phyloP scores from a whole-genome alignment of 2,888 invertebrate species.

The Ariolimax columbianus region DNA sequence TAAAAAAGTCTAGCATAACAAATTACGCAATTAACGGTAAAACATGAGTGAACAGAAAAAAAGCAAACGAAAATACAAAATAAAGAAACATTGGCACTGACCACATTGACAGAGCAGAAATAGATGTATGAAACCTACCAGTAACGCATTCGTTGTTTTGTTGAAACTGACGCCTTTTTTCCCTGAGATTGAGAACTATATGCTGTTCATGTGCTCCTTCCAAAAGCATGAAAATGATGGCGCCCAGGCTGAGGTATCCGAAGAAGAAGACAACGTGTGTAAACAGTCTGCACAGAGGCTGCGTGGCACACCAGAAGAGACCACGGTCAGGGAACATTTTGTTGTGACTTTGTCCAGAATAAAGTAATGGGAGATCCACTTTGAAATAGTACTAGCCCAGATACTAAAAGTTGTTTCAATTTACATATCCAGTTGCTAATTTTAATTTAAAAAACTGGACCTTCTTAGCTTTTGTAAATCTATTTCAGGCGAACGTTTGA shows the following conservation, averaged over 20 bases:
- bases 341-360: background rate
- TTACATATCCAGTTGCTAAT: background rate
- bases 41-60: background rate
- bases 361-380: background rate
- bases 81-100: background rate
- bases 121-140: conserved; percentile 14
- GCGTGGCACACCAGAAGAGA: conserved; percentile 17
- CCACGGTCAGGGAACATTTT: background rate
- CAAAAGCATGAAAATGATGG: conserved; percentile 84
- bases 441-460: background rate
- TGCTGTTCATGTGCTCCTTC: conserved; percentile 83
- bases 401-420: background rate
- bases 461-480: background rate
- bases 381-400: background rate
- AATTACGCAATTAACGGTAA: too few relatives aligned
- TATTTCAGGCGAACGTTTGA: background rate
- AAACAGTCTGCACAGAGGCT: conserved; percentile 80
- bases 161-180: conserved; percentile 82
- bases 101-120: background rate
- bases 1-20: too few relatives aligned
- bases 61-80: background rate
- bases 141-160: conserved; percentile 78
- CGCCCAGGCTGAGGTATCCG: conserved; percentile 84
- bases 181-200: conserved; percentile 78
- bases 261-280: conserved; percentile 82